Conservation (phyloP, 2,888 invertebrate species). For the Esperia sulphurella region DNA sequence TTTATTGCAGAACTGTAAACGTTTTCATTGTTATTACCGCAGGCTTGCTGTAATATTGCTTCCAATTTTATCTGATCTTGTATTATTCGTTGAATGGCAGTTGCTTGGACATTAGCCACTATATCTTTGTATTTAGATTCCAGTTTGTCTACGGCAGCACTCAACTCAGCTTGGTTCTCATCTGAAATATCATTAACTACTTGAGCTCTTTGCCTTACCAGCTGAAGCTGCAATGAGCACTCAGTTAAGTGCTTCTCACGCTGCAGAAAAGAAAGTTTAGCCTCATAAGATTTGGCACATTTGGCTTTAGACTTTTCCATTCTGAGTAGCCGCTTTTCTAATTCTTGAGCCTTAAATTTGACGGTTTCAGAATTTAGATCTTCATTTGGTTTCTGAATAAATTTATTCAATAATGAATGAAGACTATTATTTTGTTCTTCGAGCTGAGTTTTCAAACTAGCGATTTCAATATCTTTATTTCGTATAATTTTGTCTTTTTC, state of each 20-base stretch:
- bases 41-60: conserved; percentile 54
- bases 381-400: conserved; percentile 37
- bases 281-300: conserved; percentile 45
- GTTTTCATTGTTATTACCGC: conserved; percentile 37
- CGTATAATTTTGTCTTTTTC: conserved; percentile 45
- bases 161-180: conserved; percentile 53
- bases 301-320: conserved; percentile 55
- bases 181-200: conserved; percentile 50
- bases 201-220: conserved; percentile 58
- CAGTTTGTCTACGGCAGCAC: conserved; percentile 51
- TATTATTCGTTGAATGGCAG: conserved; percentile 60
- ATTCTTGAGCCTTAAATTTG: conserved; percentile 35
- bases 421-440: conserved; percentile 48
- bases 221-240: conserved; percentile 58
- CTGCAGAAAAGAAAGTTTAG: conserved; percentile 50
- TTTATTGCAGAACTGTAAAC: conserved; percentile 20
- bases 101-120: conserved; percentile 62
- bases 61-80: conserved; percentile 64
- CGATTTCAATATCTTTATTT: conserved; percentile 48
- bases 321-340: conserved; percentile 57
- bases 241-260: conserved; percentile 60
- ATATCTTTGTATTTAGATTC: conserved; percentile 67
- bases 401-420: conserved; percentile 37
- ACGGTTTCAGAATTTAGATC: conserved; percentile 27
- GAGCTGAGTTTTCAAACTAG: conserved; percentile 33